Percentiles rank a stretch among this genome's conserved stretches.
Evolutionary conservation across 2,888 invertebrate genomes (phyloP).

Genomic region (Neoscelio sp.): DNA sequence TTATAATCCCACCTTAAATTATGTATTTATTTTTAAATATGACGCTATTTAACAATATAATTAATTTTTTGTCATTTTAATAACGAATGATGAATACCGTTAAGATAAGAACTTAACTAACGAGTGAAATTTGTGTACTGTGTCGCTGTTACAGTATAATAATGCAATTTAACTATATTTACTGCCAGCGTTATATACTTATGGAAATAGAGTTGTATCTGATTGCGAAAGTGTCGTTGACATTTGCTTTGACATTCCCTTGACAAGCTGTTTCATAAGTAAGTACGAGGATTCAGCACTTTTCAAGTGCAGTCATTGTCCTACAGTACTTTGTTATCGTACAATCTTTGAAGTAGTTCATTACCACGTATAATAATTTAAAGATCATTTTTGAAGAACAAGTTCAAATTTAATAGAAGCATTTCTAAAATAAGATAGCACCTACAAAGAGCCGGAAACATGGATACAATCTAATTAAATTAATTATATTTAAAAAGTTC

Average conservation of each 20-base stretch:
- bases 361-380: conserved; percentile 49
- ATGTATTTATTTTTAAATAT: too few species aligned
- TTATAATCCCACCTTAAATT: too few species aligned
- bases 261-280: conserved; percentile 41
- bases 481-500: too few species aligned
- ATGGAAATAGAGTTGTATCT: conserved; percentile 33
- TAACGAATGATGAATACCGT: too few species aligned
- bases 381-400: conserved; percentile 37
- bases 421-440: neutral
- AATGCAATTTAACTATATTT: conserved; percentile 13
- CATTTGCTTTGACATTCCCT: conserved; percentile 63
- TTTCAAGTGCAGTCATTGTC: conserved; percentile 57
- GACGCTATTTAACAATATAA: too few species aligned
- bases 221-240: conserved; percentile 37
- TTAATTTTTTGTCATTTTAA: too few species aligned
- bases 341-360: conserved; percentile 53
- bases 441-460: too few species aligned
- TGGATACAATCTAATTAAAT: too few species aligned
- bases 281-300: conserved; percentile 51
- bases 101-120: too few species aligned
- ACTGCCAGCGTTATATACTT: conserved; percentile 33
- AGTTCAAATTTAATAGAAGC: conserved; percentile 24
- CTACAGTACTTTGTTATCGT: conserved; percentile 53
- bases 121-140: too few species aligned
- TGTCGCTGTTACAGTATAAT: too few species aligned